Conservation (phyloP, 2,797 vertebrate species). For the Eutrigla gurnardus region DNA sequence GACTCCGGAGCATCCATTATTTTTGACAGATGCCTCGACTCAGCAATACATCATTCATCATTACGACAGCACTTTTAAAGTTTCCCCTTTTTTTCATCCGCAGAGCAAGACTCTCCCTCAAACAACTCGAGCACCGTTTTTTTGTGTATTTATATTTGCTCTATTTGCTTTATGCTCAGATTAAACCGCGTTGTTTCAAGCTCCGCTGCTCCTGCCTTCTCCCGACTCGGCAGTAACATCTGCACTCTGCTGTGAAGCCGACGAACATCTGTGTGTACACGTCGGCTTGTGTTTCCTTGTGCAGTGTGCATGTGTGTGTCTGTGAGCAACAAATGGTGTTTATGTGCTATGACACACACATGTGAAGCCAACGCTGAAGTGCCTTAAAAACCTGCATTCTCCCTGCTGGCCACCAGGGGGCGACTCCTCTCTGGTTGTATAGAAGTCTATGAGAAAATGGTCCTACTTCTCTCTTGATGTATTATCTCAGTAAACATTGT, state of each 20-base stretch:
- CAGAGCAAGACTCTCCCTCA: conserved; percentile 21
- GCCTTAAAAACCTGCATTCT: neutral
- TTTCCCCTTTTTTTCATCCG: conserved; percentile 21
- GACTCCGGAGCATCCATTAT: conserved; percentile 63
- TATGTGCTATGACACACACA: conserved; percentile 10
- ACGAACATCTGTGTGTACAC: conserved; percentile 34
- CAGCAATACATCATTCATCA: conserved; percentile 65
- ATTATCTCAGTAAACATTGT: too few relatives aligned
- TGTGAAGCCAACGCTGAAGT: neutral
- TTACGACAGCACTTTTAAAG: conserved; percentile 56
- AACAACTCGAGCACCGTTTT: conserved; percentile 8
- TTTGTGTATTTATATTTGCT: conserved; percentile 5
- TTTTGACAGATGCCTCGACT: conserved; percentile 57
- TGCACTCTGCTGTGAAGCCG: conserved; percentile 29
- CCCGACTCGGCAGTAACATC: conserved; percentile 35
- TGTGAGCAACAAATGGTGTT: conserved; percentile 19
- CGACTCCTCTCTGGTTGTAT: too few relatives aligned
- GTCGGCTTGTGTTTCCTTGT: conserved; percentile 27
- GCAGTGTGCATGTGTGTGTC: conserved; percentile 21
- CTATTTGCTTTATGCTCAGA: conserved; percentile 26
- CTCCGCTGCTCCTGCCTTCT: conserved; percentile 38
- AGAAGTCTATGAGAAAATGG: too few relatives aligned
- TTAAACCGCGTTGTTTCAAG: conserved; percentile 39
- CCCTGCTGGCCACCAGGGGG: too few relatives aligned
- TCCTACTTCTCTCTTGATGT: too few relatives aligned